Conservation (phyloP, 2,113 vertebrate genomes). For the Piaya cayana region DNA sequence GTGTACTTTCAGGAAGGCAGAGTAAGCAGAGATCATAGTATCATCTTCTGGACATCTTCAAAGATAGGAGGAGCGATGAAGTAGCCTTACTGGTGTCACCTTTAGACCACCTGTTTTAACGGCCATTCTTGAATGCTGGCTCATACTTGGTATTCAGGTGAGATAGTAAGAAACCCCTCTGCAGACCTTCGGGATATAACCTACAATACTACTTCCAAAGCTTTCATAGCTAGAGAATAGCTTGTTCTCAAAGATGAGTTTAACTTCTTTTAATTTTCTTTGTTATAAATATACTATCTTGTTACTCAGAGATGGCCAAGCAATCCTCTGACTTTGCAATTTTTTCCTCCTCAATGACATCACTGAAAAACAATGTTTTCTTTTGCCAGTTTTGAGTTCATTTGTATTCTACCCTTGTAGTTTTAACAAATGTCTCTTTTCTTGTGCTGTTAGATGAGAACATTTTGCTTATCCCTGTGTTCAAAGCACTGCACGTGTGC, state of each 20-base stretch:
- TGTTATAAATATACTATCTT: neutral
- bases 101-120: neutral
- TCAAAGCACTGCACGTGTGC: neutral
- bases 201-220: neutral
- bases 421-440: neutral
- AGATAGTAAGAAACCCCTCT: neutral
- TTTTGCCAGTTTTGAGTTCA: neutral
- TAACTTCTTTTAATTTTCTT: neutral
- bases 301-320: neutral
- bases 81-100: neutral
- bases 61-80: neutral
- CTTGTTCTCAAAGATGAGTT: neutral
- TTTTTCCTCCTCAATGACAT: neutral
- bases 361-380: neutral
- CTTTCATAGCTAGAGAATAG: neutral
- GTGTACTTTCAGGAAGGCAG: neutral
- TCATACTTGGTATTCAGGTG: neutral
- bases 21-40: neutral
- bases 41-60: neutral
- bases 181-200: neutral
- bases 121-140: neutral
- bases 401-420: slow-evolving; percentile 34
- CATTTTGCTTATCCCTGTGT: neutral
- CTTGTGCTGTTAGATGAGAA: neutral
- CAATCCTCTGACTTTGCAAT: slow-evolving; percentile 15